phyloP scores from a whole-genome alignment of 2,113 vertebrate genomes.

The Lipotes vexillifer region DNA sequence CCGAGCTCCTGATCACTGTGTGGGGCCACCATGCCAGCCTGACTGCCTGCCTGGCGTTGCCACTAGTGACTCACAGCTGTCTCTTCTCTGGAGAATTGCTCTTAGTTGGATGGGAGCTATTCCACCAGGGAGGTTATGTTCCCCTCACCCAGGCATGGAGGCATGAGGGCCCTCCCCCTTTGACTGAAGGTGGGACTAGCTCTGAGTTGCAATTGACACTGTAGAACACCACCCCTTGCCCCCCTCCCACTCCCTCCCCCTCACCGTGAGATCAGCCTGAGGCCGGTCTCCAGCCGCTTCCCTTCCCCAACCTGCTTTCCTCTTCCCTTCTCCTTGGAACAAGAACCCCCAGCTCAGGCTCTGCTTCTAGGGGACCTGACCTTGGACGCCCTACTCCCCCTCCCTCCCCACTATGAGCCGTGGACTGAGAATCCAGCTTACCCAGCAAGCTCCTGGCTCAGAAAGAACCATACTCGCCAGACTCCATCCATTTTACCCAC shows the following conservation, averaged over 20 bases:
- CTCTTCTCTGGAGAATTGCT: not conserved
- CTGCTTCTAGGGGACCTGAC: not conserved
- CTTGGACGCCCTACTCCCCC: not conserved
- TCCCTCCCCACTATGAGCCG: rapidly evolving
- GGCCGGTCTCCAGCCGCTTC: not conserved
- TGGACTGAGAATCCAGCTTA: not conserved
- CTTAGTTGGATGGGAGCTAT: not conserved
- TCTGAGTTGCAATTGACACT: not conserved
- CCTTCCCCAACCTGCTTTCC: too few relatives aligned
- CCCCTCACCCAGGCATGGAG: not conserved
- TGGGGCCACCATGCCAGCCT: not conserved
- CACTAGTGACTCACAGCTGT: not conserved
- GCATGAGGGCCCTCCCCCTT: not conserved
- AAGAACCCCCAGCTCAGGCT: not conserved
- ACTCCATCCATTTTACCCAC: not conserved
- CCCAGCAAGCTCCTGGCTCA: not conserved
- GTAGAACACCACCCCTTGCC: not conserved
- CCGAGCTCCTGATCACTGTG: not conserved
- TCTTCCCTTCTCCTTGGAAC: not conserved
- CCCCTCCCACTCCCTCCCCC: rapidly evolving
- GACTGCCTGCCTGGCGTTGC: not conserved
- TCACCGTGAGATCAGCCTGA: not conserved
- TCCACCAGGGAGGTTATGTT: not conserved
- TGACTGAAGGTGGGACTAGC: not conserved
- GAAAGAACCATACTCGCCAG: not conserved